phyloP scores from a whole-genome alignment of 2,113 vertebrate species.

The Grallaria varia region DNA sequence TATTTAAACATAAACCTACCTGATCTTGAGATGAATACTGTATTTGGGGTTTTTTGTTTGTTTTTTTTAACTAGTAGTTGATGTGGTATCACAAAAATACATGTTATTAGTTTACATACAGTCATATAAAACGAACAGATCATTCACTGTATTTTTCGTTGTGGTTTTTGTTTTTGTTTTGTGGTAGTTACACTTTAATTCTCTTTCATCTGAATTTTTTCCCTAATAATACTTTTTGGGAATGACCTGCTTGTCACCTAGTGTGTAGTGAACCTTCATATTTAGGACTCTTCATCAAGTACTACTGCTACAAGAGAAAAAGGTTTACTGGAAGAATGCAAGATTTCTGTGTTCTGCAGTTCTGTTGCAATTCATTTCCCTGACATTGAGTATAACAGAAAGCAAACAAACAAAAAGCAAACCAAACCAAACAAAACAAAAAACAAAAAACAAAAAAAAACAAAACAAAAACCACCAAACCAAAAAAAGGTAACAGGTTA shows the following conservation, averaged over 20 bases:
- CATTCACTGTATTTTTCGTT: neutral
- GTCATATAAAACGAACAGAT: neutral
- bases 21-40: neutral
- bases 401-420: neutral
- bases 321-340: neutral
- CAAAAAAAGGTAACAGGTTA: neutral
- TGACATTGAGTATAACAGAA: neutral
- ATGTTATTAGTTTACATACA: neutral
- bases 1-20: neutral
- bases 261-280: neutral
- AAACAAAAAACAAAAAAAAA: neutral
- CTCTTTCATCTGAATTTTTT: neutral
- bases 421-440: neutral
- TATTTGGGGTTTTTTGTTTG: neutral
- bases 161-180: no score
- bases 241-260: neutral
- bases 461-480: neutral
- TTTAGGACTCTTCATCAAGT: slow-evolving; percentile 55
- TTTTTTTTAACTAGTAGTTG: neutral
- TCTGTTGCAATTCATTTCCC: neutral
- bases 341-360: slow-evolving; percentile 1
- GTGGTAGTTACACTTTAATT: neutral
- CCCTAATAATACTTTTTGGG: neutral
- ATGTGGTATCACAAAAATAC: neutral
- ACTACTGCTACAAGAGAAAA: neutral